Percentiles rank a stretch among this genome's conserved stretches.
These are phyloP conservation scores for Arenaria interpres DNA, from an alignment of 2,113 vertebrate genomes.

Conservation along the genomic window DNA sequence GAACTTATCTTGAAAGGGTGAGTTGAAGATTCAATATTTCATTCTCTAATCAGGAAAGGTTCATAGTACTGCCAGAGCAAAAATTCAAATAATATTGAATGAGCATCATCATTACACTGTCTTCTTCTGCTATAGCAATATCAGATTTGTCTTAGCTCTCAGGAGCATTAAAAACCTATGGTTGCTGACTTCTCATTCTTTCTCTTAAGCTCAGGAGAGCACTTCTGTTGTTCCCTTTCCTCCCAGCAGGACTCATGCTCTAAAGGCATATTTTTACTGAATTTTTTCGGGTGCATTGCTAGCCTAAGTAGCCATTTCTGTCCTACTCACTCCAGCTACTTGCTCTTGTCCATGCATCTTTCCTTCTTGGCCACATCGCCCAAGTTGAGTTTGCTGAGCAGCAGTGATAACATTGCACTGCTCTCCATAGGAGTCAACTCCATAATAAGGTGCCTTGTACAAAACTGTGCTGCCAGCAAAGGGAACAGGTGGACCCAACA, in stretches of 20 bases:
- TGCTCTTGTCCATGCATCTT: background rate
- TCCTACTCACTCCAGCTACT: background rate
- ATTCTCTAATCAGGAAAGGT: background rate
- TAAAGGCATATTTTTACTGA: background rate
- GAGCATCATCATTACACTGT: background rate
- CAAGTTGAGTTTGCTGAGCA: background rate
- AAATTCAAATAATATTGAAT: background rate
- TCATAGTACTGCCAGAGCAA: background rate
- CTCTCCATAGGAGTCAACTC: background rate
- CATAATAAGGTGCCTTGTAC: background rate
- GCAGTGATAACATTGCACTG: background rate
- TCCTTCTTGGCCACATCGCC: background rate
- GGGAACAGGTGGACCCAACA: rapidly evolving
- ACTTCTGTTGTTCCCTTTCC: background rate
- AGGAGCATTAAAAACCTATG: background rate
- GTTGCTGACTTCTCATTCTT: background rate
- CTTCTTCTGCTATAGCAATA: background rate
- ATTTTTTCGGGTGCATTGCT: background rate
- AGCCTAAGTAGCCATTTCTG: background rate
- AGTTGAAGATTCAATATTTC: background rate
- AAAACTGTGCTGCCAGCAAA: background rate
- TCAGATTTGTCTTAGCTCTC: background rate
- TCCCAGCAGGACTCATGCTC: background rate
- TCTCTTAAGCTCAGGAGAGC: background rate
- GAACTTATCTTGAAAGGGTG: background rate